Evolutionary conservation across 2,113 vertebrate genomes (phyloP), one percentile per base, ranked within the genome.

Genomic region (Noturus placidus): DNA sequence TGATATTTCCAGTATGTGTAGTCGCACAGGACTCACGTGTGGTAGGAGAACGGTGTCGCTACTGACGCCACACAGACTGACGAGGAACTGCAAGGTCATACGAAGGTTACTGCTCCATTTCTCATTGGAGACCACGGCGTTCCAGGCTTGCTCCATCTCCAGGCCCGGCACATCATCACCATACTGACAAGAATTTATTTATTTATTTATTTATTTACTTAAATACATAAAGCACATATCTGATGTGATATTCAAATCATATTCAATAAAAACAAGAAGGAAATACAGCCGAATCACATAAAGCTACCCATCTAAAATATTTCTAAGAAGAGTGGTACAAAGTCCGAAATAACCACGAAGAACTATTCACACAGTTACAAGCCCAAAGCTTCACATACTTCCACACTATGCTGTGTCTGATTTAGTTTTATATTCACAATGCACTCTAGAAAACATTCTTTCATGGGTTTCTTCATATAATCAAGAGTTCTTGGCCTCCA

Each of bases 91-190:
- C 91, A 99, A 92, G 20, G 96, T 95, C 92, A 98, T 96, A 56
- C 97, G 91, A 78, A 99, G 93, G 92, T 99, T 99, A 94, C 97
- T 98, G 94, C 96, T 96, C 98, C 98, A 99, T 82, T 97, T 97
- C 91, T 99, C 97, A 2, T 97, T 99, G 92, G 97, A 97, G 91
- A 98, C 98, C 88, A 99, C 92, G 0, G 98, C 97, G 50, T 98
- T 99, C 98, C 98, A 99, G 81, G 97, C 97, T 33, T 97, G 99
- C 91, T 99, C 98, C 94, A 99, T 97, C 93, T 99, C 98, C 0
- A 95, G 95, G 54, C 98, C 98, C 0, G 98, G 97, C 87, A 98
- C 96, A 94, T 99, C 98, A 88, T 99, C 98, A 82, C 97, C 98
- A 27, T 99, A 99, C 98, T 99, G 42, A 46, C 42, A 46, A 46